Evolutionary conservation across 2,888 invertebrate genomes (phyloP).

Genomic region (Hemithea aestivaria): DNA sequence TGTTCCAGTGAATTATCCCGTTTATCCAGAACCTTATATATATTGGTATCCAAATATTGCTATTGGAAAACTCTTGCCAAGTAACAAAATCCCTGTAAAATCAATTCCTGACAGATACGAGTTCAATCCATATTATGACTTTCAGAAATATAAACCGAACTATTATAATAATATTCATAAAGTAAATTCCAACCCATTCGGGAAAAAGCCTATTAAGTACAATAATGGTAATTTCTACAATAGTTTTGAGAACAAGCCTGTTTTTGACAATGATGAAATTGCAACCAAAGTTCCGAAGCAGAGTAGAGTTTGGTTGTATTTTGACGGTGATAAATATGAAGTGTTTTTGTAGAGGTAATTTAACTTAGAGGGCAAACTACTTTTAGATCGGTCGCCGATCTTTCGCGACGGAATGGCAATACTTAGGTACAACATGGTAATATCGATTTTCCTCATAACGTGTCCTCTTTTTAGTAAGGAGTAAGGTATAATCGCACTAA

Average conservation of each 20-base stretch:
- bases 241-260: constrained; percentile 24
- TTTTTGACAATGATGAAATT: constrained; percentile 42
- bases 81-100: constrained; percentile 2
- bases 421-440: too few species aligned
- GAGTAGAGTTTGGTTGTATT: constrained; percentile 58
- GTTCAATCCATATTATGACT: constrained; percentile 4
- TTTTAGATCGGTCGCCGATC: too few species aligned
- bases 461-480: too few species aligned
- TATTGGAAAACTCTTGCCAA: constrained; percentile 19
- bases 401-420: too few species aligned
- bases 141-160: too few species aligned
- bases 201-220: constrained; percentile 21
- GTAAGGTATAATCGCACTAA: too few species aligned
- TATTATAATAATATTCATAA: too few species aligned
- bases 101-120: neutral
- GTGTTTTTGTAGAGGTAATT: constrained; percentile 36
- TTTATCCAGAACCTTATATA: constrained; percentile 11
- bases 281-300: constrained; percentile 40
- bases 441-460: too few species aligned
- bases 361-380: neutral
- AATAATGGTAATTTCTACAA: constrained; percentile 17
- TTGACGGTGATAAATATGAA: constrained; percentile 59
- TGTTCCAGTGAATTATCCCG: constrained; percentile 6
- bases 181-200: constrained; percentile 14
- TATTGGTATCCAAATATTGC: constrained; percentile 21